phyloP scores from a whole-genome alignment of 2,797 vertebrate species.

The Chelidonichthys spinosus region DNA sequence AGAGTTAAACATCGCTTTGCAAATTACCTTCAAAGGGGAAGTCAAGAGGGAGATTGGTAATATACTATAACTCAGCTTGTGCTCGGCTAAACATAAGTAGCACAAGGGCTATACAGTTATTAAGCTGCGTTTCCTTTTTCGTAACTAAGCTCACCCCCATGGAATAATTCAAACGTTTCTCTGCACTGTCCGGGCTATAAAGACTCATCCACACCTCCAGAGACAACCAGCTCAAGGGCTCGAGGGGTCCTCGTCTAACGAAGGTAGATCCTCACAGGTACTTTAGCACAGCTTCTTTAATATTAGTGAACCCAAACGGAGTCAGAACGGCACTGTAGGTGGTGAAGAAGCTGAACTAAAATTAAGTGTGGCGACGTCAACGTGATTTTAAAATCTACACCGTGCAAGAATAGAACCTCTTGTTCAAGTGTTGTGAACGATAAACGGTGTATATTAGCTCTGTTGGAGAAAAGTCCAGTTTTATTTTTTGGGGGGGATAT shows the following conservation, averaged over 20 bases:
- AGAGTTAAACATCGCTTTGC: slow-evolving; percentile 20
- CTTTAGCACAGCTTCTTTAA: slow-evolving; percentile 58
- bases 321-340: slow-evolving; percentile 48
- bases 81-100: slow-evolving; percentile 17
- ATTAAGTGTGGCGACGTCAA: slow-evolving; percentile 19
- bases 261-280: slow-evolving; percentile 35
- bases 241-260: slow-evolving; percentile 27
- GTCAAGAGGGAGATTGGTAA: slow-evolving; percentile 21
- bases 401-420: background rate
- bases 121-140: slow-evolving; percentile 16
- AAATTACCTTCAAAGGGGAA: slow-evolving; percentile 35
- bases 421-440: background rate
- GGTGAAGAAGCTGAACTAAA: slow-evolving; percentile 24
- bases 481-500: too few species aligned
- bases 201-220: slow-evolving; percentile 34
- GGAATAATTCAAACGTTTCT: slow-evolving; percentile 17
- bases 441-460: too few species aligned
- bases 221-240: slow-evolving; percentile 42
- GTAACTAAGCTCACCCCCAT: slow-evolving; percentile 9
- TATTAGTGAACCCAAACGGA: slow-evolving; percentile 63
- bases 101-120: background rate
- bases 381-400: background rate
- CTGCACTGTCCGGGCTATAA: slow-evolving; percentile 23
- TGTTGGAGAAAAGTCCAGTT: too few species aligned
- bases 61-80: slow-evolving; percentile 8